Conservation (phyloP, 1,140 invertebrate genomes). For the Ostrea denselamellosa region DNA sequence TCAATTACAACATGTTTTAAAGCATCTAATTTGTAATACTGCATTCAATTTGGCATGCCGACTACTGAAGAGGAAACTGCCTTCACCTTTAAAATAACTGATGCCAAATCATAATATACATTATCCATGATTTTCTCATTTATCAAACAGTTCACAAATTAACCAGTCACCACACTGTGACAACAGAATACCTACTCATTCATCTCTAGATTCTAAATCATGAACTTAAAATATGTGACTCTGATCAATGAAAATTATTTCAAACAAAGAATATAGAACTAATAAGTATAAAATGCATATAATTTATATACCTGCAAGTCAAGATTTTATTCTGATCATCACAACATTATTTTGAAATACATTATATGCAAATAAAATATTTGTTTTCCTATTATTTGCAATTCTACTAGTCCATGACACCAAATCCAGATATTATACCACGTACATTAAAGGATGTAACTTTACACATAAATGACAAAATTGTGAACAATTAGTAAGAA, state of each 20-base stretch:
- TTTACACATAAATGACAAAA: slow-evolving; percentile 22
- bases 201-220: slow-evolving; percentile 11
- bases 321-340: neutral
- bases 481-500: slow-evolving; percentile 38
- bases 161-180: neutral
- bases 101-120: slow-evolving; percentile 13
- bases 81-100: slow-evolving; percentile 18
- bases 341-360: neutral
- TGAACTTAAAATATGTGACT: neutral
- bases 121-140: neutral
- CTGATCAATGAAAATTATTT: slow-evolving; percentile 2
- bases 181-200: neutral
- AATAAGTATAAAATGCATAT: neutral
- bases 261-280: neutral
- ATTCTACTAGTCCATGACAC: neutral
- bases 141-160: neutral
- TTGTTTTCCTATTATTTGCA: neutral
- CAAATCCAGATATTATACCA: slow-evolving; percentile 22
- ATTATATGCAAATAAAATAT: neutral
- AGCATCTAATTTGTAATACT: slow-evolving; percentile 23
- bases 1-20: slow-evolving; percentile 38
- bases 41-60: slow-evolving; percentile 32
- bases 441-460: slow-evolving; percentile 18
- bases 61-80: slow-evolving; percentile 21
- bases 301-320: slow-evolving; percentile 28